Base-by-base conservation (phyloP, 2,888 invertebrate genomes). In the Pollenia amentaria region DNA sequence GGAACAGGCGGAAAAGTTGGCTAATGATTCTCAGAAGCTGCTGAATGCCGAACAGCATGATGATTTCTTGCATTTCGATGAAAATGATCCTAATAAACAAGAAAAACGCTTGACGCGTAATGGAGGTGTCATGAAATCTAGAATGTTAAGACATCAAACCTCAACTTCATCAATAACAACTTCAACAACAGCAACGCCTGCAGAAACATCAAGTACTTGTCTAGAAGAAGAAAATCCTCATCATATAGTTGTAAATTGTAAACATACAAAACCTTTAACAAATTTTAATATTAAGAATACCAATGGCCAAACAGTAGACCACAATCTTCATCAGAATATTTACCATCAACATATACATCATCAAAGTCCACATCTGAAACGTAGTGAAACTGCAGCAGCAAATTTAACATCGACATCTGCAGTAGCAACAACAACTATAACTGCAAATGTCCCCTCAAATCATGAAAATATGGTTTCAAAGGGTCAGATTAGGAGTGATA, bases 51-150 rank as follows among this genome's bases (percentile, higher is more conserved):
- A 81, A 42, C 44, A 55, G 21, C 62, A 65, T 44, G 55, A 69
- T n/a, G 73, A 55, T 70, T 65, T 18, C 64, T 87, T 70, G 29
- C 80, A 78, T 76, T 82, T 77, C 79, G 88, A 89, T 76, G 90
- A 90, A 79, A 90, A 90, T 62, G 84, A 88, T 76, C 53, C 55
- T 64, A 83, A 79, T 78, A 44, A 88, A 86, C 75, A 83, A n/a
- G 75, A 89, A 88, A 76, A 90, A 76, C 91, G 91, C 44, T 84
- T 91, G 65, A 91, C 91, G 42, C 91, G 92, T n/a, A 89, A 91
- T 67, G 90, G 90, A 48, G 88, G 44, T n/a, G 46, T 60, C 21
- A 16, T 62, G 67, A 60, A 44, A 70, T 88, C 89, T 3, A 89
- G 90, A 76, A 88, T 90, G 14, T 87, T 90, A 60, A 89, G 91